These are phyloP conservation scores for Antrozous pallidus DNA, from an alignment of 2,797 vertebrate genomes.

Conservation along the genomic window DNA sequence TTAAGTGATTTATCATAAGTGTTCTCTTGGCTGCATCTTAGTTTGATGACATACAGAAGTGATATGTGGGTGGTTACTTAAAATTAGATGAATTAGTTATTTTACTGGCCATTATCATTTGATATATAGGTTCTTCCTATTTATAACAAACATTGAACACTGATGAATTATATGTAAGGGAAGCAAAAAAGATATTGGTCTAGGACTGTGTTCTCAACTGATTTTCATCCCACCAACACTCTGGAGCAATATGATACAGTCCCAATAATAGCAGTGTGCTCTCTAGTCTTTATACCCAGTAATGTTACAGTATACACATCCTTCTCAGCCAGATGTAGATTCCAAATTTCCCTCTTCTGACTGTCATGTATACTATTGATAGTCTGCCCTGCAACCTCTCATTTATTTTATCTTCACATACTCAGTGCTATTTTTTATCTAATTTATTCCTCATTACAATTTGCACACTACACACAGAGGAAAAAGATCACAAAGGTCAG, in stretches of 20 bases:
- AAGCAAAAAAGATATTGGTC: neutral
- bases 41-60: constrained; percentile 54
- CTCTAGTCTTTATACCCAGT: neutral
- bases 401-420: constrained; percentile 26
- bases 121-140: constrained; percentile 52
- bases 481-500: neutral
- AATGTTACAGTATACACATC: neutral
- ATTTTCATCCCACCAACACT: neutral
- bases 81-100: constrained; percentile 62
- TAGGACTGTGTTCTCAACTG: constrained; percentile 34
- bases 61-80: constrained; percentile 43
- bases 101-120: constrained; percentile 62
- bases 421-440: neutral
- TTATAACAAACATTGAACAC: constrained; percentile 42
- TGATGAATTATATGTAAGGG: constrained; percentile 31
- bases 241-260: neutral
- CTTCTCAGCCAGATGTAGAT: neutral
- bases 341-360: neutral
- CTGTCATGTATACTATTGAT: neutral
- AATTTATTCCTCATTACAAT: neutral
- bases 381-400: neutral
- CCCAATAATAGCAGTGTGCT: neutral
- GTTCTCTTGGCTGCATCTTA: constrained; percentile 57
- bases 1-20: constrained; percentile 67
- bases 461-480: neutral